These are phyloP conservation scores for Adelosebastes latens DNA, from an alignment of 2,797 vertebrate species.

Conservation along the genomic window DNA sequence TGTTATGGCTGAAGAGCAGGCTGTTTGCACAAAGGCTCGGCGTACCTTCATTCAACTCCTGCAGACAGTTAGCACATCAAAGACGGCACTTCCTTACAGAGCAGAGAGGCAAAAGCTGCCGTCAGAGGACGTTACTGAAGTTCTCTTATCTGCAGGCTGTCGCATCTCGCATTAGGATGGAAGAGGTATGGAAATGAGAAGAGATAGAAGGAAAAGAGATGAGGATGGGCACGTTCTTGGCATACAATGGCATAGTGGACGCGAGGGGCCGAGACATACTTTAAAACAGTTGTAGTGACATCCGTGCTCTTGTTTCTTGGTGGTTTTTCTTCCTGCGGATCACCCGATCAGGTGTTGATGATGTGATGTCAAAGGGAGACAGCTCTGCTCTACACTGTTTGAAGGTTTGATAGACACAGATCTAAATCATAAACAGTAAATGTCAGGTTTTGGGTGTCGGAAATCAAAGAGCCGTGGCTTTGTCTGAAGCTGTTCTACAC, in stretches of 20 bases:
- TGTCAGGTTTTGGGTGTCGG: background rate
- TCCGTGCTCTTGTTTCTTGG: background rate
- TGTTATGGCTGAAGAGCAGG: conserved; percentile 25
- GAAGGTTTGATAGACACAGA: background rate
- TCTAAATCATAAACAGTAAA: conserved; percentile 1
- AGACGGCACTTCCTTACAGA: conserved; percentile 25
- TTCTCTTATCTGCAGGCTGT: conserved; percentile 44
- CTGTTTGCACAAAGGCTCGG: conserved; percentile 28
- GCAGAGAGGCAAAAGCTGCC: conserved; percentile 44
- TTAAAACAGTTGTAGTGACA: background rate
- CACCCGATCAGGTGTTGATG: background rate
- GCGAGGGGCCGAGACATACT: background rate
- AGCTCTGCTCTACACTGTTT: background rate
- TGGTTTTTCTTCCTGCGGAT: background rate
- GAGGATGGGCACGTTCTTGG: background rate
- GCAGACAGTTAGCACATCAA: conserved; percentile 47
- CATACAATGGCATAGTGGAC: background rate
- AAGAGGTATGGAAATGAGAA: conserved; percentile 38
- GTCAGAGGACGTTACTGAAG: conserved; percentile 57
- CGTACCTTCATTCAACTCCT: conserved; percentile 10
- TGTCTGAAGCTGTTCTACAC: background rate
- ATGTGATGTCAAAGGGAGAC: background rate
- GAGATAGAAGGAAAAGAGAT: background rate
- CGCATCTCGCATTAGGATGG: conserved; percentile 21
- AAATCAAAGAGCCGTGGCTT: background rate